Evolutionary conservation across 2,797 vertebrate genomes (phyloP).

Genomic region (Numenius phaeopus): DNA sequence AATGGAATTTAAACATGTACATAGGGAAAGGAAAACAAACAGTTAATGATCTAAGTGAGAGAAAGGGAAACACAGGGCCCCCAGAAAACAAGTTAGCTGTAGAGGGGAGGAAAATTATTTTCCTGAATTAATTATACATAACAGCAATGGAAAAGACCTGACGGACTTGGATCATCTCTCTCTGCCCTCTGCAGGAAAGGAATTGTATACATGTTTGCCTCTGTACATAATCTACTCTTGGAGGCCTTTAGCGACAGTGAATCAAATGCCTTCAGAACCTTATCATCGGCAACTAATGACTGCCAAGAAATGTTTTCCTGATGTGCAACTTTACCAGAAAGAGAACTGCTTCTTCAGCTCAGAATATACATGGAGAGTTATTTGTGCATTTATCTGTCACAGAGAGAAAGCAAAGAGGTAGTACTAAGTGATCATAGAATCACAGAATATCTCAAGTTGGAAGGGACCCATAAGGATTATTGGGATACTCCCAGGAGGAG

Average conservation of each 20-base stretch:
- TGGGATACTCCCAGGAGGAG: not conserved
- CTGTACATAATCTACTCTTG: not conserved
- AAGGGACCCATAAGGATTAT: not conserved
- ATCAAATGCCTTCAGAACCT: not conserved
- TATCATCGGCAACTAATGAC: not conserved
- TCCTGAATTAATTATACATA: not conserved
- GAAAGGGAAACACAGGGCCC: not conserved
- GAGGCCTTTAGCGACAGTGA: not conserved
- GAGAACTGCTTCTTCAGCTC: not conserved
- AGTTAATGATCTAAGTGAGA: slow-evolving; percentile 14
- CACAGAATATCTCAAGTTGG: not conserved
- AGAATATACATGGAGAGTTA: not conserved
- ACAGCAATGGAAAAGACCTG: not conserved
- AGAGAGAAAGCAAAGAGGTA: not conserved
- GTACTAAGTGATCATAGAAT: not conserved
- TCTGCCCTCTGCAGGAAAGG: not conserved
- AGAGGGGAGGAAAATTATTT: not conserved
- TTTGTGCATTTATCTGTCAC: not conserved
- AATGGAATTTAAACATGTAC: not conserved
- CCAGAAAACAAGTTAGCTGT: not conserved
- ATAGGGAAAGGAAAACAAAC: slow-evolving; percentile 18
- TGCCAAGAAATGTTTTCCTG: not conserved
- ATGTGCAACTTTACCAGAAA: not conserved
- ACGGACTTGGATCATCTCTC: not conserved
- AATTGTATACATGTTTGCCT: not conserved